A percentile compares a stretch with the other conserved stretches of the same genome.
phyloP scores from a whole-genome alignment of 2,797 vertebrate species.

The Macroramphosus scolopax region DNA sequence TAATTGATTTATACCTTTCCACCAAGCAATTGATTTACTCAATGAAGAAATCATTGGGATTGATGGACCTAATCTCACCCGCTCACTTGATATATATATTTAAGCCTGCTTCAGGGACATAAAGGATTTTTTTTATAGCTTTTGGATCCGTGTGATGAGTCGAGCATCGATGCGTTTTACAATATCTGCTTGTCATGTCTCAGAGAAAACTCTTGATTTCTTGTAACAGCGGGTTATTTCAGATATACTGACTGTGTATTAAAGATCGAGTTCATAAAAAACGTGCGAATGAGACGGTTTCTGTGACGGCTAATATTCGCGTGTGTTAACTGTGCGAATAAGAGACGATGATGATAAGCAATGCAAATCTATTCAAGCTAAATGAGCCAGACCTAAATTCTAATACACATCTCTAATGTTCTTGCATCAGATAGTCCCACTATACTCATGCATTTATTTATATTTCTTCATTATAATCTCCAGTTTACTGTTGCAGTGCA shows the following conservation, averaged over 20 bases:
- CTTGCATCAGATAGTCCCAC: slow-evolving; percentile 23
- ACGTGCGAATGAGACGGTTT: no score
- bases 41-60: slow-evolving; percentile 4
- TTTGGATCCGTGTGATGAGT: neutral
- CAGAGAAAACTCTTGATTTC: no score
- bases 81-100: slow-evolving; percentile 4
- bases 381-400: slow-evolving; percentile 7
- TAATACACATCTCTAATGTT: no score
- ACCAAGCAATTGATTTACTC: slow-evolving; percentile 3
- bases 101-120: slow-evolving; percentile 10
- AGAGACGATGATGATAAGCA: no score
- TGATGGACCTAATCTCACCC: slow-evolving; percentile 10
- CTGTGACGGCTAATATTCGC: no score
- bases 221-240: no score
- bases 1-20: neutral
- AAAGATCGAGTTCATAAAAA: no score
- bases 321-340: no score
- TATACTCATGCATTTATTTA: slow-evolving; percentile 22
- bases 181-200: slow-evolving; percentile 1
- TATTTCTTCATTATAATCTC: slow-evolving; percentile 17
- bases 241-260: no score
- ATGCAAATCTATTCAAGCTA: slow-evolving; percentile 3
- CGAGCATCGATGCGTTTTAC: slow-evolving; percentile 4
- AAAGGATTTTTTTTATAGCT: neutral
- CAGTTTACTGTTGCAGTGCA: slow-evolving; percentile 3